Percentiles rank a stretch among this genome's conserved stretches.
Evolutionary conservation across 2,888 invertebrate genomes (phyloP).

Genomic region (Platycheirus rosarum): DNA sequence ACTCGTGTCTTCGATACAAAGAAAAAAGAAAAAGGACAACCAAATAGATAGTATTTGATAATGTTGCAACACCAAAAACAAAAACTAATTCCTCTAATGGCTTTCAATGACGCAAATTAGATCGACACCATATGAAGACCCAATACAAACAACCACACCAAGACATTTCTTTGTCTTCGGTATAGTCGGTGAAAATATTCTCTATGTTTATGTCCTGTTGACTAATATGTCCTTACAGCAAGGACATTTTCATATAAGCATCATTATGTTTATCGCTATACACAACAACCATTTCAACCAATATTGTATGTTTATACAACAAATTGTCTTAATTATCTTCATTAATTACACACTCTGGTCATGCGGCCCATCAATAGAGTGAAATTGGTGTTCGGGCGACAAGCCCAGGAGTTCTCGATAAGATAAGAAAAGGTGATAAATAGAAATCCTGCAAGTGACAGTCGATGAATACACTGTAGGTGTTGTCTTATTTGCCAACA

Average conservation of each 20-base stretch:
- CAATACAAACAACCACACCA: constrained; percentile 1
- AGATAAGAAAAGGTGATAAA: constrained; percentile 43
- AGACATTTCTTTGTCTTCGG: constrained; percentile 38
- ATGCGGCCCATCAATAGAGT: constrained; percentile 26
- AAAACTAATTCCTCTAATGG: constrained; percentile 62
- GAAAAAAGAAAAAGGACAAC: constrained; percentile 9
- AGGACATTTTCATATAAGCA: constrained; percentile 22
- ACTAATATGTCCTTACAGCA: constrained; percentile 6
- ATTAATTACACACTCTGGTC: constrained; percentile 60
- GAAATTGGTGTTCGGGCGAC: constrained; percentile 22
- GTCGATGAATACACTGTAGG: constrained; percentile 45
- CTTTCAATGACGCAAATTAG: constrained; percentile 64
- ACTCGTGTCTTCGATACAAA: not conserved
- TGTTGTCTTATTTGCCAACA: constrained; percentile 19
- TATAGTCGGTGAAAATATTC: constrained; percentile 30
- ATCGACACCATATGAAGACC: constrained; percentile 44
- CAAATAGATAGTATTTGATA: too few relatives aligned
- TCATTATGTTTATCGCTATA: constrained; percentile 7
- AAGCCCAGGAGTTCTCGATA: not conserved
- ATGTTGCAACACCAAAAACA: too few relatives aligned
- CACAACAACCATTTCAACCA: not conserved
- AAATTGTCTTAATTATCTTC: constrained; percentile 65
- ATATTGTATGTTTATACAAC: constrained; percentile 25
- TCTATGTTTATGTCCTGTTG: constrained; percentile 19
- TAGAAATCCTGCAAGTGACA: constrained; percentile 58